phyloP scores from a whole-genome alignment of 2,113 vertebrate species.

The Triplophysa siluroides region DNA sequence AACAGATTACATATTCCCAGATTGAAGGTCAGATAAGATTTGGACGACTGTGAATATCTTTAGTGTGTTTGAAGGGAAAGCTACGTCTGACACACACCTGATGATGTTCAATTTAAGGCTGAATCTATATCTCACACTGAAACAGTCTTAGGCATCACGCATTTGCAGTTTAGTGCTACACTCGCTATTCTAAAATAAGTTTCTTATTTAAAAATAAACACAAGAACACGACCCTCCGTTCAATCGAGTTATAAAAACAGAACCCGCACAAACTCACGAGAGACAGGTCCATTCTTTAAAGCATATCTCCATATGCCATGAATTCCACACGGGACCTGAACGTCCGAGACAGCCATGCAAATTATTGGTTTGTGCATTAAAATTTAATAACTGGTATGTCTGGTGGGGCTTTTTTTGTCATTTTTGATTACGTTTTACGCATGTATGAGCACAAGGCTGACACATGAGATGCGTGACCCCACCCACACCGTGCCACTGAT shows the following conservation, averaged over 20 bases:
- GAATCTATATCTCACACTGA: constrained; percentile 68
- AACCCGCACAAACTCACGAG: constrained; percentile 53
- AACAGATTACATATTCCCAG: constrained; percentile 81
- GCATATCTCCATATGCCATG: constrained; percentile 32
- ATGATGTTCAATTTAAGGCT: constrained; percentile 74
- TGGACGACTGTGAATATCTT: constrained; percentile 57
- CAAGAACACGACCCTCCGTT: constrained; percentile 24
- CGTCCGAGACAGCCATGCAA: constrained; percentile 9
- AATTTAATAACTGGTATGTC: not conserved
- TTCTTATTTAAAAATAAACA: constrained; percentile 10
- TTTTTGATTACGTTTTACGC: not conserved
- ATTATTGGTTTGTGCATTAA: not conserved
- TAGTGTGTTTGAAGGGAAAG: constrained; percentile 54
- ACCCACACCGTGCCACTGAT: constrained; percentile 9
- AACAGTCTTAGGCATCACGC: constrained; percentile 66
- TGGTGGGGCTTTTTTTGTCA: not conserved
- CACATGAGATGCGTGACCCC: not conserved
- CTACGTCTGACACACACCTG: constrained; percentile 59
- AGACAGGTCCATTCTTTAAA: constrained; percentile 68
- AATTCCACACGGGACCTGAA: not conserved
- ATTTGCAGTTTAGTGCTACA: constrained; percentile 63
- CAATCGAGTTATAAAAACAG: constrained; percentile 53
- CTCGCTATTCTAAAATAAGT: constrained; percentile 40
- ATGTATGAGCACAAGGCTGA: not conserved
- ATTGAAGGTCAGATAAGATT: constrained; percentile 69